phyloP scores from a whole-genome alignment of 1,140 invertebrate species.

The Dinoponera quadriceps region DNA sequence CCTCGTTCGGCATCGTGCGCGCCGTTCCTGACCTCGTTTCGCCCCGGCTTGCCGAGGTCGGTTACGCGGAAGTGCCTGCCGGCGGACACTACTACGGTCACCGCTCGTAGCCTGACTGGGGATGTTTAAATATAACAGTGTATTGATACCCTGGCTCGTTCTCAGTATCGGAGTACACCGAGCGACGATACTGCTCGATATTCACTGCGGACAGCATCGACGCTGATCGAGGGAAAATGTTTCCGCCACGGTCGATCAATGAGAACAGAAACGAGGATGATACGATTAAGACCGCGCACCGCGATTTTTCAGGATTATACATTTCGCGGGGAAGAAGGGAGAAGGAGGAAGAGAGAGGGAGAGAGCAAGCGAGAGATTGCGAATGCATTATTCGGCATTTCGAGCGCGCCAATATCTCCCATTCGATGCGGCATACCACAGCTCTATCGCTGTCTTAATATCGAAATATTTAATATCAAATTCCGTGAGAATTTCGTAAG shows the following conservation, averaged over 20 bases:
- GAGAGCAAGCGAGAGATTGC: background rate
- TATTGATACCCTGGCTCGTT: conserved; percentile 39
- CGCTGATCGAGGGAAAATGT: background rate
- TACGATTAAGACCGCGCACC: background rate
- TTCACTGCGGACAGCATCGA: background rate
- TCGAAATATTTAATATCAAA: conserved; percentile 25
- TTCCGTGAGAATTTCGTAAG: conserved; percentile 2
- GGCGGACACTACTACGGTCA: conserved; percentile 20
- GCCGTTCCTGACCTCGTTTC: conserved; percentile 83
- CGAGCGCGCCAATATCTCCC: background rate
- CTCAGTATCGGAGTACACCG: conserved; percentile 11
- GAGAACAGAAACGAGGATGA: background rate
- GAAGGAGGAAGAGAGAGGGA: too few species aligned
- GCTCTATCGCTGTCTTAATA: conserved; percentile 1
- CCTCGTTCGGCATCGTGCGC: conserved; percentile 68
- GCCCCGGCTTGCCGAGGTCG: conserved; percentile 80
- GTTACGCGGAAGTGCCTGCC: conserved; percentile 78
- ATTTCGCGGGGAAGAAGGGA: too few species aligned
- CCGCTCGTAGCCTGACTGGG: conserved; percentile 26
- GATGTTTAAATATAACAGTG: conserved; percentile 55
- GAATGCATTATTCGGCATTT: background rate
- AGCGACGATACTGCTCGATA: conserved; percentile 35
- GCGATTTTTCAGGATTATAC: background rate
- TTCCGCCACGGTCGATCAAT: background rate
- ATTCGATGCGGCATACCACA: conserved; percentile 6